Conservation (phyloP, 2,113 vertebrate genomes). For the Sinocyclocheilus rhinocerous region DNA sequence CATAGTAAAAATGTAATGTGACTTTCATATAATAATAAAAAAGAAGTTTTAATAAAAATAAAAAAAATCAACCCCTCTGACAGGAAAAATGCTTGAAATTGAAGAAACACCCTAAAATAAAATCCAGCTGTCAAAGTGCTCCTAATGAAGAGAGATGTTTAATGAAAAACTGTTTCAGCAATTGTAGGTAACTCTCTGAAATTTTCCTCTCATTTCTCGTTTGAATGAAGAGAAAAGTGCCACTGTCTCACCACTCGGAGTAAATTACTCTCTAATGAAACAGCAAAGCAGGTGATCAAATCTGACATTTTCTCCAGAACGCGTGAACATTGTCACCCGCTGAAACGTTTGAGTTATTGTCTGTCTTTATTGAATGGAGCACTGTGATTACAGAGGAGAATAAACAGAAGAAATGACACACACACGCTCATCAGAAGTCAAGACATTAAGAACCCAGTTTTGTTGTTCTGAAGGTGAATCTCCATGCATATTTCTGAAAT, state of each 20-base stretch:
- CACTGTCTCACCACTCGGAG: background rate
- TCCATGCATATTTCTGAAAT: background rate
- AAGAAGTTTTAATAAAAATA: background rate
- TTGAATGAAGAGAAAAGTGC: conserved; percentile 12
- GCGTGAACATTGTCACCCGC: conserved; percentile 8
- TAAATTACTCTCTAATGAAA: conserved; percentile 39
- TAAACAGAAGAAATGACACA: background rate
- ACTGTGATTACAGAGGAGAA: background rate
- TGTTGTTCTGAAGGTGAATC: conserved; percentile 3
- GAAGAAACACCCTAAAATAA: background rate
- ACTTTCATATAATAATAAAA: background rate
- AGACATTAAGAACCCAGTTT: background rate
- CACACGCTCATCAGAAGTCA: background rate
- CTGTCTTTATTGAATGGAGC: conserved; percentile 22
- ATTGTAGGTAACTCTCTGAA: background rate
- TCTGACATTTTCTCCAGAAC: conserved; percentile 40
- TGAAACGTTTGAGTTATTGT: conserved; percentile 37
- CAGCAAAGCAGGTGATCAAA: conserved; percentile 32
- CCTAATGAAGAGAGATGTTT: conserved; percentile 11
- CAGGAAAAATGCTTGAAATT: background rate
- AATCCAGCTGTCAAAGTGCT: conserved; percentile 5
- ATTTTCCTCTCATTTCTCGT: conserved; percentile 25
- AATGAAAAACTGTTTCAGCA: conserved; percentile 14
- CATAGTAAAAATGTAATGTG: background rate
- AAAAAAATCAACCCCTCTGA: background rate